Evolutionary conservation across 1,140 invertebrate genomes (phyloP).

Genomic region (Drosophila dunni): DNA sequence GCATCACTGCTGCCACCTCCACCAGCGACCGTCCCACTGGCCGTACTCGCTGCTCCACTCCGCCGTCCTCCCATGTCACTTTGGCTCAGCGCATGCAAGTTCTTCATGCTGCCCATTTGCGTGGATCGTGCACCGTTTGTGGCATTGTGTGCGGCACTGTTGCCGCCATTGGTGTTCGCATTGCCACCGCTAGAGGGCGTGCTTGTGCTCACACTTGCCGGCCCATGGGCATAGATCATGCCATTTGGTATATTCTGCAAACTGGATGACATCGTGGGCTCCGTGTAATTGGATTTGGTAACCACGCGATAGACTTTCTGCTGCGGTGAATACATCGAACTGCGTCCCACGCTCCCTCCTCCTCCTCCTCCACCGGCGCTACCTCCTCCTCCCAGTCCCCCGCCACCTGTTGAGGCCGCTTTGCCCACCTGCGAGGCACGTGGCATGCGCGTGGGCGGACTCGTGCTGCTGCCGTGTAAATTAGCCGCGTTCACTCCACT

Average conservation of each 20-base stretch:
- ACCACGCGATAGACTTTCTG: constrained; percentile 77
- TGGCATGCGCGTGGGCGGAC: constrained; percentile 79
- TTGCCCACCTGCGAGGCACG: constrained; percentile 73
- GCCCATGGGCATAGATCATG: constrained; percentile 67
- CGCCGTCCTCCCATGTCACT: constrained; percentile 64
- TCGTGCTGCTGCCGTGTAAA: constrained; percentile 63
- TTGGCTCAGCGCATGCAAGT: constrained; percentile 74
- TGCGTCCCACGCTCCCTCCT: constrained; percentile 55
- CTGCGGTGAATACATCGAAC: constrained; percentile 74
- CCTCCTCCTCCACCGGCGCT: constrained; percentile 30
- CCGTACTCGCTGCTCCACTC: not conserved
- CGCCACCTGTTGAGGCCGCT: constrained; percentile 56
- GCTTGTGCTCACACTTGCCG: constrained; percentile 48
- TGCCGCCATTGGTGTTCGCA: constrained; percentile 51
- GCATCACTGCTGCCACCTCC: constrained; percentile 36
- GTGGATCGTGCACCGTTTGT: constrained; percentile 52
- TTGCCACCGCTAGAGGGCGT: constrained; percentile 42
- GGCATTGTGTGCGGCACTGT: constrained; percentile 35
- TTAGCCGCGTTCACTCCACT: constrained; percentile 25
- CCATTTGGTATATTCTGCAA: constrained; percentile 84
- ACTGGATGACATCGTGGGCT: constrained; percentile 80
- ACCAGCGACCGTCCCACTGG: constrained; percentile 6
- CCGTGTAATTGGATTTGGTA: constrained; percentile 76
- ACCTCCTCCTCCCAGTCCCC: constrained; percentile 29
- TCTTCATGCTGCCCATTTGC: constrained; percentile 77